These are phyloP conservation scores for sheep (Ovis aries) DNA, from an alignment of 2,113 vertebrate species.

Conservation along the genomic window DNA sequence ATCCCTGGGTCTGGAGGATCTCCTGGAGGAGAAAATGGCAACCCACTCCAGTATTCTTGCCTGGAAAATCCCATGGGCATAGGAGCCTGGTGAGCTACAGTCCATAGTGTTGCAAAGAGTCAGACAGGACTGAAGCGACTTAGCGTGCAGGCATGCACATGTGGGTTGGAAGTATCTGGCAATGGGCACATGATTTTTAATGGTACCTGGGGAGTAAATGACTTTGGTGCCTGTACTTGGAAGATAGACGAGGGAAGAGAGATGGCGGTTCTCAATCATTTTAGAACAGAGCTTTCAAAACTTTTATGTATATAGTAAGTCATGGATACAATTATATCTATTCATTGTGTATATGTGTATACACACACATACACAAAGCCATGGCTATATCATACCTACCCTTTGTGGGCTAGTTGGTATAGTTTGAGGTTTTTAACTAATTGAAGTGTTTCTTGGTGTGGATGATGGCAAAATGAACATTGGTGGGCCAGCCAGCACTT, in stretches of 20 bases:
- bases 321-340: neutral
- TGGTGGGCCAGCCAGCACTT: no score
- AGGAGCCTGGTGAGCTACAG: neutral
- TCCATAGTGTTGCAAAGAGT: neutral
- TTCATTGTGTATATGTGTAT: neutral
- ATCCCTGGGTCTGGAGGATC: neutral
- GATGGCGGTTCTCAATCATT: neutral
- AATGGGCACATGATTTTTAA: neutral
- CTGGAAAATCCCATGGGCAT: neutral
- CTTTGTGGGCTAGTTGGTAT: neutral
- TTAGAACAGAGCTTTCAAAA: neutral
- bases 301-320: neutral
- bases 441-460: neutral
- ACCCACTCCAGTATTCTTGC: neutral
- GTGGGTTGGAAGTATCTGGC: neutral
- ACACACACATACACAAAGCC: neutral
- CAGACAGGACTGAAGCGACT: neutral
- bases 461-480: neutral
- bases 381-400: neutral
- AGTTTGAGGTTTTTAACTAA: neutral
- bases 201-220: neutral
- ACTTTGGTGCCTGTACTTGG: neutral
- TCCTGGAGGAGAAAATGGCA: neutral
- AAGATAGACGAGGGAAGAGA: neutral
- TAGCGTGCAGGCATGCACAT: neutral